Evolutionary conservation across 2,113 vertebrate species (phyloP), one percentile per base, ranked within the genome.

Genomic region (Chionis minor): DNA sequence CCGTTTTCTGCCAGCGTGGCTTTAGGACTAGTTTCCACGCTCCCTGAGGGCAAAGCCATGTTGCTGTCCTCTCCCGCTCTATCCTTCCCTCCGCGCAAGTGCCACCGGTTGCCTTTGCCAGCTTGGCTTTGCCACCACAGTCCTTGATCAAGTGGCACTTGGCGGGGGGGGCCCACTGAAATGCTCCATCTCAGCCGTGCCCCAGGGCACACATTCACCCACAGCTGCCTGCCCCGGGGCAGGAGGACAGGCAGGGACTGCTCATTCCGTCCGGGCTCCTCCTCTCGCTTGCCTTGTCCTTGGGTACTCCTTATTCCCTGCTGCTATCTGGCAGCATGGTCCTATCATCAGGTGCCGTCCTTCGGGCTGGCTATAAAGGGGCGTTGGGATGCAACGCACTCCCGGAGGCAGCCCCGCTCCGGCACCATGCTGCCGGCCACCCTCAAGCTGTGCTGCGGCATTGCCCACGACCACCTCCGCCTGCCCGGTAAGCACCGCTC

Each of bases 391-490:
- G 58, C 77, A 61, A 78, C 67, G 66, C 56, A 91, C 92, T 79
- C 82, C 61, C 10, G 0, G 27, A 47, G 45, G 38, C 62, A 72
- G 49, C 79, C 86, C 81, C 1, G 8, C 54, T 75, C 73, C 56
- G 10, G 51, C 61, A 89, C 61, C 75, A 98, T 99, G 98, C 96
- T 98, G 95, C 97, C 70, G 51, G 98, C 98, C 56, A 98, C 98
- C 17, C 63, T 98, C 24, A 99, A 99, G 95, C 98, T 99, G 63
- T 98, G 98, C 97, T 99, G 98, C 54, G 98, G 98, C 84, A 99
- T 98, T 47, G 97, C 98, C 58, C 98, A 98, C 23, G 97, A 98
- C 33, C 98, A 98, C 56, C 92, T 98, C 21, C 92, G 97, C 82
- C 97, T 96, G 92, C 93, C 98, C 56, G 98, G 98, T 99, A 98